Conservation (phyloP, 2,797 vertebrate species). For the Buceros bicornis region DNA sequence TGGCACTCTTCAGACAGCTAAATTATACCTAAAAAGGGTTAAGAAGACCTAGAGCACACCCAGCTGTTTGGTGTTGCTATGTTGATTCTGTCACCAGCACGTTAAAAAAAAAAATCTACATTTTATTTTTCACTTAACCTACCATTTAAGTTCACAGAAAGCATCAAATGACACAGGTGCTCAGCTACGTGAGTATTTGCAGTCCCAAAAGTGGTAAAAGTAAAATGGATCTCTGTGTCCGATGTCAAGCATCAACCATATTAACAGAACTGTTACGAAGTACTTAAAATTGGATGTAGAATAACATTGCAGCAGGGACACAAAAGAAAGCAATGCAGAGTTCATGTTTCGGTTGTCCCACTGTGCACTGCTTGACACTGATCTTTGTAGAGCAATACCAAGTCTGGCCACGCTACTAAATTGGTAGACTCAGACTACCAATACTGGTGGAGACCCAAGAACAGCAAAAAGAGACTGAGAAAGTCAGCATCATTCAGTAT, state of each 20-base stretch:
- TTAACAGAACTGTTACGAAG: neutral
- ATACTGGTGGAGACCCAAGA: neutral
- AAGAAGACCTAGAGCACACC: neutral
- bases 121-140: constrained; percentile 9
- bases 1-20: constrained; percentile 27
- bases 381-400: neutral
- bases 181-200: constrained; percentile 3
- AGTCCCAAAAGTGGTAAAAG: constrained; percentile 21
- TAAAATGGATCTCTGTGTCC: neutral
- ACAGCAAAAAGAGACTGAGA: neutral
- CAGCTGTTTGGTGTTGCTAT: constrained; percentile 8
- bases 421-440: neutral
- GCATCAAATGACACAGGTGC: neutral
- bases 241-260: neutral
- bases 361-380: neutral
- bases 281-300: neutral
- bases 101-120: neutral
- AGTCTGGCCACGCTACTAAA: neutral
- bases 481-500: neutral
- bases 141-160: constrained; percentile 32
- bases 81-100: neutral
- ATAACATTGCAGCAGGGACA: neutral
- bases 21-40: constrained; percentile 13
- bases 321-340: neutral
- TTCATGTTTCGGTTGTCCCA: neutral